Conservation (phyloP, 2,888 invertebrate species). For the Scaptomyza polygonia region DNA sequence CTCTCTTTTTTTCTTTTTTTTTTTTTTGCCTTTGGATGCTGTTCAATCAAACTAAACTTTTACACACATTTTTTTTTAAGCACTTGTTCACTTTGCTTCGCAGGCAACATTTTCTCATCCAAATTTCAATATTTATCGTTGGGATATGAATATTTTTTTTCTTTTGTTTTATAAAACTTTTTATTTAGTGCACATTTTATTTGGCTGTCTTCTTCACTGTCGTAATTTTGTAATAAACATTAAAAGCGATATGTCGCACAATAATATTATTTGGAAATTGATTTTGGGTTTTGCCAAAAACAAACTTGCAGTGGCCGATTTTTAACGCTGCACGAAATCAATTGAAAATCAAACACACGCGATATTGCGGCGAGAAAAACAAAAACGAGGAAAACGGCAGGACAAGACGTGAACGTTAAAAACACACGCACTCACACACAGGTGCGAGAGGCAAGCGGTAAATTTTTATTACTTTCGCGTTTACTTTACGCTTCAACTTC, state of each 20-base stretch:
- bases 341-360: constrained; percentile 41
- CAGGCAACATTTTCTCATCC: constrained; percentile 34
- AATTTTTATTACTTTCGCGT: constrained; percentile 39
- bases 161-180: constrained; percentile 11
- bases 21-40: background rate
- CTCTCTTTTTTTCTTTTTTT: background rate
- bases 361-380: constrained; percentile 28
- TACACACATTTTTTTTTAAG: constrained; percentile 36
- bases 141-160: background rate
- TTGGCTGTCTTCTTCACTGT: constrained; percentile 29
- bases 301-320: constrained; percentile 31
- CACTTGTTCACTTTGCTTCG: constrained; percentile 17
- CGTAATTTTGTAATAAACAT: constrained; percentile 25
- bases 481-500: constrained; percentile 40
- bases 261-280: constrained; percentile 32
- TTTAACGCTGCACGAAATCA: constrained; percentile 40
- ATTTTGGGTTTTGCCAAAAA: constrained; percentile 32
- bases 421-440: constrained; percentile 13
- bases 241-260: constrained; percentile 26
- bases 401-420: constrained; percentile 29
- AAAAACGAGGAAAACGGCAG: constrained; percentile 22
- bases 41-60: constrained; percentile 5
- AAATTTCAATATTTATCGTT: constrained; percentile 16
- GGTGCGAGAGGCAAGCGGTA: constrained; percentile 46
- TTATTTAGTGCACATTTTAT: constrained; percentile 36